phyloP scores from a whole-genome alignment of 2,888 invertebrate genomes.

The Cyclophora albipunctata region DNA sequence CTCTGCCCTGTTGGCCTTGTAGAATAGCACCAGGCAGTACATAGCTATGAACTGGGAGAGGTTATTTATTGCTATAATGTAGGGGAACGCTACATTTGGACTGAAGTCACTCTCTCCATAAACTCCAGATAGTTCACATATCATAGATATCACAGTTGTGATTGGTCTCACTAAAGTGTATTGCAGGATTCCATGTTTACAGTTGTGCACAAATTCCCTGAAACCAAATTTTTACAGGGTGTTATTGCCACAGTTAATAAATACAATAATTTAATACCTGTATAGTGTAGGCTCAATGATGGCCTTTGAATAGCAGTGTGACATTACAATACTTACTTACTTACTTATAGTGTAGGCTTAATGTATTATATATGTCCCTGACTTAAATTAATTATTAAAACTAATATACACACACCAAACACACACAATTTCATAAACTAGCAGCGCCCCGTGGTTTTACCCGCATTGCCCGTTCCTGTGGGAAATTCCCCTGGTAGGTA shows the following conservation, averaged over 20 bases:
- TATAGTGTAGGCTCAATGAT: too few relatives aligned
- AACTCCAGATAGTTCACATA: conserved; percentile 88
- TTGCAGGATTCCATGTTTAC: conserved; percentile 97
- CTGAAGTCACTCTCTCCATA: conserved; percentile 95
- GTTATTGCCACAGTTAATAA: not conserved
- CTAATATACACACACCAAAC: too few relatives aligned
- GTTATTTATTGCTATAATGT: conserved; percentile 91
- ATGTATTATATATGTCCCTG: too few relatives aligned
- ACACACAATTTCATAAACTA: too few relatives aligned
- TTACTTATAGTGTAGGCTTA: too few relatives aligned
- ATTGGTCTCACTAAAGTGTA: conserved; percentile 94
- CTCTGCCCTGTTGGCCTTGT: conserved; percentile 90
- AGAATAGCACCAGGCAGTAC: conserved; percentile 96
- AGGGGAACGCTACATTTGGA: conserved; percentile 90
- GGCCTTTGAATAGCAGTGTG: too few relatives aligned
- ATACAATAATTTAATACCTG: too few relatives aligned
- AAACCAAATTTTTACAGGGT: conserved; percentile 31
- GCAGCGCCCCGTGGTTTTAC: too few relatives aligned
- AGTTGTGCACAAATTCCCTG: conserved; percentile 93
- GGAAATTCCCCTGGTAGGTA: too few relatives aligned
- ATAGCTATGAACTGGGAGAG: conserved; percentile 96
- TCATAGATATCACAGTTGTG: conserved; percentile 91
- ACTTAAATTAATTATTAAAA: too few relatives aligned
- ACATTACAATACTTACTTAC: too few relatives aligned
- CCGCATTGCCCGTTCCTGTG: too few relatives aligned